Conservation (phyloP, 2,797 vertebrate species). For the Amphiprion clarkii region DNA sequence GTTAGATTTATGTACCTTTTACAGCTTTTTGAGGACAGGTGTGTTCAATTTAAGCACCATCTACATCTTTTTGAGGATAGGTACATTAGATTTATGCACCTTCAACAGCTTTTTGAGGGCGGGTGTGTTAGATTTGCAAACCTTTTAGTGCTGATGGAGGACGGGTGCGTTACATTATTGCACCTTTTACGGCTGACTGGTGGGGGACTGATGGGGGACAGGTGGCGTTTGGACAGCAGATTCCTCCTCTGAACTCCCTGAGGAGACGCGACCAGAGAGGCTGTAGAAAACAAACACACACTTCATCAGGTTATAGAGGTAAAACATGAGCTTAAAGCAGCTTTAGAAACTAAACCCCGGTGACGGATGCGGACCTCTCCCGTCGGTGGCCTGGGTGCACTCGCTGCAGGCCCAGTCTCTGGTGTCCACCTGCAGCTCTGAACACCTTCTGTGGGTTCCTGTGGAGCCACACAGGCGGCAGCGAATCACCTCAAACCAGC, state of each 20-base stretch:
- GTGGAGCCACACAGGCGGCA: slow-evolving; percentile 93
- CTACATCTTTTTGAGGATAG: slow-evolving; percentile 10
- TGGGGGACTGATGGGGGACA: slow-evolving; percentile 60
- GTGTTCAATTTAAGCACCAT: slow-evolving; percentile 52
- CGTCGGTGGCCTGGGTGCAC: slow-evolving; percentile 87
- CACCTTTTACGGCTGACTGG: slow-evolving; percentile 80
- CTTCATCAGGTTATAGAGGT: background rate
- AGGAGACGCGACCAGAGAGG: slow-evolving; percentile 70
- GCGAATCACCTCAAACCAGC: slow-evolving; percentile 92
- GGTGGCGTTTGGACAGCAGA: slow-evolving; percentile 71
- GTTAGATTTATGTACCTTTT: too few species aligned
- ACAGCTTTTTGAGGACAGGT: background rate
- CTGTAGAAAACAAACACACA: slow-evolving; percentile 31
- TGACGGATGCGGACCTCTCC: slow-evolving; percentile 75
- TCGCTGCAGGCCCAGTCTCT: slow-evolving; percentile 92
- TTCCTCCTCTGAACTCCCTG: slow-evolving; percentile 64
- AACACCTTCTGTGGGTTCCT: slow-evolving; percentile 94
- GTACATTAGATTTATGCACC: slow-evolving; percentile 41
- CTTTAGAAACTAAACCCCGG: too few species aligned
- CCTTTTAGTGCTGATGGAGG: too few species aligned
- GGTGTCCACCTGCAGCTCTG: slow-evolving; percentile 82
- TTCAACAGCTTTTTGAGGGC: slow-evolving; percentile 38
- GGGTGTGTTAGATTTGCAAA: background rate
- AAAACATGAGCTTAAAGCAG: background rate
- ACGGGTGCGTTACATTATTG: too few species aligned